Evolutionary conservation across 2,113 vertebrate genomes (phyloP).

Genomic region (Myanophis thanlyinensis): DNA sequence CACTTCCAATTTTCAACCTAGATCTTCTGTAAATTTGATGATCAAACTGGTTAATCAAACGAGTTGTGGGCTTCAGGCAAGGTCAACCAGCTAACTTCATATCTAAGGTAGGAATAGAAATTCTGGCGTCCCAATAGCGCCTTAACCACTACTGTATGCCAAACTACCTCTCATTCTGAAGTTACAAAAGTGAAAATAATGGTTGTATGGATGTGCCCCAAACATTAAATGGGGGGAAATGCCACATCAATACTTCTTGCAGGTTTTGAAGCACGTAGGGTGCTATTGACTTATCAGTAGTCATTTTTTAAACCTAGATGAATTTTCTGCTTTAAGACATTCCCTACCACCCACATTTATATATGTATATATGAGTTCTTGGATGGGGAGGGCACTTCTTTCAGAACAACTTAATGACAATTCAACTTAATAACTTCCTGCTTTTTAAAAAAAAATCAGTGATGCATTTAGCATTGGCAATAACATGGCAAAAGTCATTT

Average conservation of each 20-base stretch:
- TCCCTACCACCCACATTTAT: conserved; percentile 43
- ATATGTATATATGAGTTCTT: not conserved
- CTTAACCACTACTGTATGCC: not conserved
- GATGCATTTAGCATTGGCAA: conserved; percentile 45
- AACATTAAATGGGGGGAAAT: not conserved
- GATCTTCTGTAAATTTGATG: not conserved
- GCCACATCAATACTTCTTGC: not conserved
- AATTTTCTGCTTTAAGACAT: conserved; percentile 5
- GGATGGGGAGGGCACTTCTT: not conserved
- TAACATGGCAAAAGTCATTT: conserved; percentile 60
- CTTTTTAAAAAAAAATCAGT: not conserved
- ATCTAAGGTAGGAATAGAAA: not conserved
- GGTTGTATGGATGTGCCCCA: not conserved
- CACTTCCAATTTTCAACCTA: not conserved
- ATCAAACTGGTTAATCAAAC: not conserved
- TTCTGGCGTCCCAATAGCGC: not conserved
- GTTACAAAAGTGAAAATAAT: not conserved
- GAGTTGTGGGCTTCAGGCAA: not conserved
- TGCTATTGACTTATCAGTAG: not conserved
- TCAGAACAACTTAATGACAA: conserved; percentile 15
- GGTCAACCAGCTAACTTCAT: not conserved
- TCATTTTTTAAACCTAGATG: rapidly evolving
- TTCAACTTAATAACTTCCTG: not conserved
- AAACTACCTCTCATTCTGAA: not conserved
- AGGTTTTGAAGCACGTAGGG: not conserved